A percentile compares a stretch with the other conserved stretches of the same genome.
phyloP scores from a whole-genome alignment of 2,113 vertebrate genomes.

The Grallaria varia region DNA sequence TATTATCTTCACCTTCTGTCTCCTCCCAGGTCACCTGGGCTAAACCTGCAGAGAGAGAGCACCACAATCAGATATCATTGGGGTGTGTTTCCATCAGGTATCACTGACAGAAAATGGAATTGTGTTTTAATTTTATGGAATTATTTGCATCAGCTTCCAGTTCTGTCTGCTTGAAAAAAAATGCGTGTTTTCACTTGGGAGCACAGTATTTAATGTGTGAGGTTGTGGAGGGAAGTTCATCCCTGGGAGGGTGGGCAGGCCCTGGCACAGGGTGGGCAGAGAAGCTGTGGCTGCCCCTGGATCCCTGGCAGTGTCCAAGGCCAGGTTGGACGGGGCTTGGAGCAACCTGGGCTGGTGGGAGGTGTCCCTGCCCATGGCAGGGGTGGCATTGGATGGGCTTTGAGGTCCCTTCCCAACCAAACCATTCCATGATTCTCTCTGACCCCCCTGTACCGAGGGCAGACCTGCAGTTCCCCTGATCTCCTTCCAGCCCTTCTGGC shows the following conservation, averaged over 20 bases:
- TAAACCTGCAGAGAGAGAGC: not conserved
- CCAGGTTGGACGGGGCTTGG: not conserved
- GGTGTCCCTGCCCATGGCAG: not conserved
- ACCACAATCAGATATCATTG: not conserved
- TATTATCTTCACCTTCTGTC: not conserved
- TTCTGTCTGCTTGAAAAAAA: not conserved
- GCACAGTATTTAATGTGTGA: not conserved
- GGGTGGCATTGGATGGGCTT: fast-evolving
- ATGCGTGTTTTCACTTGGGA: not conserved
- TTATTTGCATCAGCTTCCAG: not conserved
- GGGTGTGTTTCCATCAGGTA: not conserved
- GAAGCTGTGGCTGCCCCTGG: not conserved
- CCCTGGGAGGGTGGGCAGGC: not conserved
- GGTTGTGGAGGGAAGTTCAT: not conserved
- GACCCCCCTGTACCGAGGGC: not conserved
- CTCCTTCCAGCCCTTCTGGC: not conserved
- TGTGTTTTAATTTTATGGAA: not conserved
- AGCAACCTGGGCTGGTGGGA: not conserved
- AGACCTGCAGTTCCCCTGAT: not conserved
- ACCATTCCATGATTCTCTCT: not conserved
- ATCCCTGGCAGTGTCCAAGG: not conserved
- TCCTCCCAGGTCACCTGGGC: not conserved
- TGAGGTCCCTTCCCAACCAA: fast-evolving
- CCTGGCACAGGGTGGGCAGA: not conserved
- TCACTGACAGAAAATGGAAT: not conserved